phyloP scores from a whole-genome alignment of 2,113 vertebrate genomes.

The Bostrychus sinensis region DNA sequence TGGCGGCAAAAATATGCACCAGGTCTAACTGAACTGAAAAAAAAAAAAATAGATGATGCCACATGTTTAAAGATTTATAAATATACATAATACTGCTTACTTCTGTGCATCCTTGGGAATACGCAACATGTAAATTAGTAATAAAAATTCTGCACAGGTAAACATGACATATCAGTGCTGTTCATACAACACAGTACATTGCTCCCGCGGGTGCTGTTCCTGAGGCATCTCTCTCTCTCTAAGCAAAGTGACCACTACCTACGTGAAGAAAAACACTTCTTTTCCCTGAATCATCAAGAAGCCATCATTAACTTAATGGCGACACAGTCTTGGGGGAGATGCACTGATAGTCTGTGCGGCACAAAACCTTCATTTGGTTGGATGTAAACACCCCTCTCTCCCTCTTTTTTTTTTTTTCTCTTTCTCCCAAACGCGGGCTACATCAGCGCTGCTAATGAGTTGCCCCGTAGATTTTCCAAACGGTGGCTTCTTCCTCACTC shows the following conservation, averaged over 20 bases:
- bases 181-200: not conserved
- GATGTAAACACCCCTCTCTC: constrained; percentile 46
- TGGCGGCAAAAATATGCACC: no score
- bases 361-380: constrained; percentile 43
- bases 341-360: constrained; percentile 35
- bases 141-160: not conserved
- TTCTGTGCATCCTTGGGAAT: no score
- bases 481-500: constrained; percentile 59
- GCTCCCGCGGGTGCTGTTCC: constrained; percentile 54
- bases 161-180: not conserved
- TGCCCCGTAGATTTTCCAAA: constrained; percentile 61
- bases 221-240: constrained; percentile 33
- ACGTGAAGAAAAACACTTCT: constrained; percentile 50
- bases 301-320: constrained; percentile 71
- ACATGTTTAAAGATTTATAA: no score
- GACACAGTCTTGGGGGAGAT: constrained; percentile 54
- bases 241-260: constrained; percentile 70
- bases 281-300: constrained; percentile 70
- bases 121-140: no score
- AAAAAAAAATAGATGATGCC: no score
- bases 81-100: no score
- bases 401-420: not conserved
- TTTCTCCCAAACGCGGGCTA: constrained; percentile 30
- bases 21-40: no score
- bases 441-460: constrained; percentile 67